Percentiles rank a stretch among this genome's conserved stretches.
phyloP scores from a whole-genome alignment of 2,113 vertebrate species.

The Mesoclemmys tuberculata region DNA sequence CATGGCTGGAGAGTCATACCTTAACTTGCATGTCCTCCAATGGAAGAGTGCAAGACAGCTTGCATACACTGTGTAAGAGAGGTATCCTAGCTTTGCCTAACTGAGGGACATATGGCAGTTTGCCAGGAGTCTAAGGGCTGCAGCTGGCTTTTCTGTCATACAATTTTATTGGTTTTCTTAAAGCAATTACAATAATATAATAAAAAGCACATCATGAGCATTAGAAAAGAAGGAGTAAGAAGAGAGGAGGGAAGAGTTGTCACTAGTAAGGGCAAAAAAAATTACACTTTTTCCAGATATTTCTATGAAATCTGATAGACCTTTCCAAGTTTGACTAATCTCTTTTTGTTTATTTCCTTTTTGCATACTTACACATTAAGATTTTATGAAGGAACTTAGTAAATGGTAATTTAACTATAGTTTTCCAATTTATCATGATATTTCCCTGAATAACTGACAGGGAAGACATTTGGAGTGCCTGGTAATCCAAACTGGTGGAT shows the following conservation, averaged over 20 bases:
- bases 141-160: neutral
- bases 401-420: fast-evolving
- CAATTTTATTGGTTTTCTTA: neutral
- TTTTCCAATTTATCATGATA: neutral
- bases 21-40: neutral
- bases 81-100: neutral
- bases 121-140: neutral
- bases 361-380: neutral
- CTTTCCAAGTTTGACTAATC: neutral
- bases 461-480: neutral
- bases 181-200: neutral
- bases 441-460: neutral
- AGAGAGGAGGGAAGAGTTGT: neutral
- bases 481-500: neutral
- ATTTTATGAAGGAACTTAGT: neutral
- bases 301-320: neutral
- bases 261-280: neutral
- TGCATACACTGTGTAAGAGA: neutral
- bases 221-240: neutral
- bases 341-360: neutral
- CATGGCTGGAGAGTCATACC: too few relatives aligned
- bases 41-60: neutral
- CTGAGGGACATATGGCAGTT: neutral
- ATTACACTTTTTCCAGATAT: neutral
- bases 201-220: neutral